These are phyloP conservation scores for Ennomos erosarius DNA, from an alignment of 2,888 invertebrate species.

Conservation along the genomic window DNA sequence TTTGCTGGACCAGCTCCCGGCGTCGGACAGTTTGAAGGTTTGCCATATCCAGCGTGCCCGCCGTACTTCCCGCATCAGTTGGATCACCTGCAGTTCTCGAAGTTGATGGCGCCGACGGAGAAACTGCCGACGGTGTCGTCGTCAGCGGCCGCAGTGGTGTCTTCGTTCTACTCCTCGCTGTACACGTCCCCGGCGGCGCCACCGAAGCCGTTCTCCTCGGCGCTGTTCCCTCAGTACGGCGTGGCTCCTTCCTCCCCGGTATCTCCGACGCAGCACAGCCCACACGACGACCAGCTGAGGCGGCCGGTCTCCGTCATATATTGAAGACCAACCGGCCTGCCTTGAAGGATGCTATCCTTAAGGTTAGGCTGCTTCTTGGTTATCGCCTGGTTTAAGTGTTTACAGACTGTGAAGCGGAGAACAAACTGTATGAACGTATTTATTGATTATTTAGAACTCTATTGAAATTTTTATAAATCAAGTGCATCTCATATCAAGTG, in stretches of 20 bases:
- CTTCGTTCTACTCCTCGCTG: slow-evolving; percentile 88
- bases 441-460: slow-evolving; percentile 72
- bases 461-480: slow-evolving; percentile 49
- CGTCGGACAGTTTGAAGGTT: slow-evolving; percentile 84
- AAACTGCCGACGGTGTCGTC: slow-evolving; percentile 77
- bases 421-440: slow-evolving; percentile 63
- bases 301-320: slow-evolving; percentile 90
- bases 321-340: slow-evolving; percentile 83
- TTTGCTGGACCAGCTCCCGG: slow-evolving; percentile 87
- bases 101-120: slow-evolving; percentile 82
- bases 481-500: slow-evolving; percentile 77
- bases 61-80: slow-evolving; percentile 92
- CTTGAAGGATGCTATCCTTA: slow-evolving; percentile 63
- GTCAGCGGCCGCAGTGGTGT: slow-evolving; percentile 86
- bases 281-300: slow-evolving; percentile 86
- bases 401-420: slow-evolving; percentile 62
- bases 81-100: slow-evolving; percentile 87
- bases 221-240: slow-evolving; percentile 83
- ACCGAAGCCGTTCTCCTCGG: slow-evolving; percentile 82
- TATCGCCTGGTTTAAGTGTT: slow-evolving; percentile 48
- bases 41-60: slow-evolving; percentile 88
- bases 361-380: slow-evolving; percentile 59
- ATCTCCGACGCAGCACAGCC: slow-evolving; percentile 77
- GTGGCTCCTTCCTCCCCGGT: slow-evolving; percentile 77
- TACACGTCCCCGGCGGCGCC: slow-evolving; percentile 85